Percentiles rank a stretch among this genome's conserved stretches.
Conservation (phyloP, 2,888 invertebrate genomes). For the Cyclophora punctaria region DNA sequence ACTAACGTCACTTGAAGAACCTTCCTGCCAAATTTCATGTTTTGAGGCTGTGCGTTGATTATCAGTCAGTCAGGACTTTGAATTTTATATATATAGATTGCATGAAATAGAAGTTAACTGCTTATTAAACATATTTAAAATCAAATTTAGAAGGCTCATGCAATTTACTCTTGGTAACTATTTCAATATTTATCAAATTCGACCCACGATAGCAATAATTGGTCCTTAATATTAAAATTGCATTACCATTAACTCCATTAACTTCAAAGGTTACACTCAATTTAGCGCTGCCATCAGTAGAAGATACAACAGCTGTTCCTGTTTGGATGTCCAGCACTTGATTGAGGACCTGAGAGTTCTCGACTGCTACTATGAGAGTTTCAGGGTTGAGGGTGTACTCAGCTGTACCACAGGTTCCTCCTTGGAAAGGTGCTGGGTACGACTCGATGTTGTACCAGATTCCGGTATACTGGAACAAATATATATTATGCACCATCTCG, state of each 20-base stretch:
- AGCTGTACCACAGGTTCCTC: constrained; percentile 48
- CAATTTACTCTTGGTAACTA: too few relatives aligned
- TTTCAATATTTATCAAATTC: too few relatives aligned
- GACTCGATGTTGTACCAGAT: constrained; percentile 53
- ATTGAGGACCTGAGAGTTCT: constrained; percentile 48
- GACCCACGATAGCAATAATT: too few relatives aligned
- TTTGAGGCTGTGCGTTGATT: too few relatives aligned
- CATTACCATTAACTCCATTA: constrained; percentile 9
- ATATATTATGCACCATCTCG: not conserved
- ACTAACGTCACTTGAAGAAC: too few relatives aligned
- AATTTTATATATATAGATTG: too few relatives aligned
- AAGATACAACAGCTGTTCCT: constrained; percentile 37
- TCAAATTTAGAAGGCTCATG: too few relatives aligned
- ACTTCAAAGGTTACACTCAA: constrained; percentile 12
- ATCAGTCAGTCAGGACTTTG: too few relatives aligned
- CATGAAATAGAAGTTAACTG: too few relatives aligned
- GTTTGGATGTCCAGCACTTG: constrained; percentile 38
- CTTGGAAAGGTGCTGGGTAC: constrained; percentile 51
- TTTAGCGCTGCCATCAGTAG: too few relatives aligned
- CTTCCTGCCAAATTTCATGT: too few relatives aligned
- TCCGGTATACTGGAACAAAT: constrained; percentile 38
- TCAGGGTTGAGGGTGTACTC: constrained; percentile 30
- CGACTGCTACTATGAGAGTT: constrained; percentile 29
- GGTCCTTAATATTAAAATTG: not conserved
- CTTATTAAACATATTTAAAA: too few relatives aligned